Evolutionary conservation across 2,888 invertebrate species (phyloP).

Genomic region (Ochropleura plecta): DNA sequence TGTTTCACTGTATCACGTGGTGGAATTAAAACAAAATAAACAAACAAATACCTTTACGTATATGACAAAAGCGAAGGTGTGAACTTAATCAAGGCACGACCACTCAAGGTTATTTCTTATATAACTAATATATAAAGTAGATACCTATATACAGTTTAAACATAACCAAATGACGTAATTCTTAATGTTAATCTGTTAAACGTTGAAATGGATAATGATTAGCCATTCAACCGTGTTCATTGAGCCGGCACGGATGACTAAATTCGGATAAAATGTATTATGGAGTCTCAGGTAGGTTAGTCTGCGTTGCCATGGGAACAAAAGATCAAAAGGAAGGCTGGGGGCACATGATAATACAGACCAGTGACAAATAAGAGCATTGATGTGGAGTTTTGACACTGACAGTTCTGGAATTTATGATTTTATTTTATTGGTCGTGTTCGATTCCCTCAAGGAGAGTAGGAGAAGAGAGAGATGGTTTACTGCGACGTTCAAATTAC

Average conservation of each 20-base stretch:
- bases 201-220: slow-evolving; percentile 62
- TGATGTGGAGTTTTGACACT: background rate
- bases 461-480: background rate
- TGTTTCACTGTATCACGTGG: background rate
- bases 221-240: slow-evolving; percentile 48
- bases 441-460: background rate
- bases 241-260: slow-evolving; percentile 59
- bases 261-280: slow-evolving; percentile 31
- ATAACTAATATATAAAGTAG: slow-evolving; percentile 8
- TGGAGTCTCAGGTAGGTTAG: background rate
- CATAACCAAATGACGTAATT: slow-evolving; percentile 71
- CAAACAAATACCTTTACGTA: slow-evolving; percentile 1
- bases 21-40: background rate
- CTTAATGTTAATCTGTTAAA: slow-evolving; percentile 71
- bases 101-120: slow-evolving; percentile 37
- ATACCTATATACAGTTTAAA: background rate
- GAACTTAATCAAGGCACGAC: slow-evolving; percentile 22
- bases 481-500: background rate
- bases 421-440: background rate
- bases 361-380: too few species aligned
- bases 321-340: too few species aligned
- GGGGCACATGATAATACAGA: too few species aligned
- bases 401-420: background rate
- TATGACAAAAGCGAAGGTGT: slow-evolving; percentile 38
- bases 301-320: slow-evolving; percentile 33